Evolutionary conservation across 2,797 vertebrate genomes (phyloP).

Genomic region (Okamejei kenojei): DNA sequence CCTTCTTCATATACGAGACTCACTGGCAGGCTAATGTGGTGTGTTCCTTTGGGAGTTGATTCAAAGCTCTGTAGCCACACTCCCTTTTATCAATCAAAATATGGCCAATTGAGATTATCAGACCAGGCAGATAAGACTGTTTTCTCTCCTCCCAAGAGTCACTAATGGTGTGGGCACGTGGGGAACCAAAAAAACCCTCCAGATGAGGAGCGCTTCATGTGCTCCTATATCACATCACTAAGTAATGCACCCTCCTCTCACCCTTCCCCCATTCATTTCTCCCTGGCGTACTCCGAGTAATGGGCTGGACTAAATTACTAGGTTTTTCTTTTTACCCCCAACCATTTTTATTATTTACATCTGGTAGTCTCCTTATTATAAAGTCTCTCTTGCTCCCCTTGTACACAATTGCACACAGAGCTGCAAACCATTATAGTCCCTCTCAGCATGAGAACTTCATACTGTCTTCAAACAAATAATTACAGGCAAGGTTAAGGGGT

Average conservation of each 20-base stretch:
- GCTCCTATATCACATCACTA: conserved; percentile 51
- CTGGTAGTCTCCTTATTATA: conserved; percentile 83
- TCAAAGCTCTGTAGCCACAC: conserved; percentile 56
- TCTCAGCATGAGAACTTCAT: conserved; percentile 90
- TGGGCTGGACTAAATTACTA: conserved; percentile 50
- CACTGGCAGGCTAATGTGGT: conserved; percentile 30
- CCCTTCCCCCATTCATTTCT: conserved; percentile 48
- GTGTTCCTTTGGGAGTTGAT: conserved; percentile 48
- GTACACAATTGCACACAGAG: conserved; percentile 57
- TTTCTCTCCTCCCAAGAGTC: conserved; percentile 73
- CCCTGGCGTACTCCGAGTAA: conserved; percentile 52
- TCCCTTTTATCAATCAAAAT: conserved; percentile 75
- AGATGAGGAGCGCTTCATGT: conserved; percentile 57
- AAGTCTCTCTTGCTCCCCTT: conserved; percentile 62
- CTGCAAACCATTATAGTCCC: conserved; percentile 71
- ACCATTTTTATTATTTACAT: conserved; percentile 89
- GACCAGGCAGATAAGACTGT: conserved; percentile 72
- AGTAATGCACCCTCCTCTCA: conserved; percentile 45
- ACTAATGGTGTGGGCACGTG: conserved; percentile 80
- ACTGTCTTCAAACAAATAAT: conserved; percentile 99
- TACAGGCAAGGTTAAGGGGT: conserved; percentile 94
- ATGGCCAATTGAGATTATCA: conserved; percentile 83
- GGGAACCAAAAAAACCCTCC: conserved; percentile 64
- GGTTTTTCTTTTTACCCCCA: conserved; percentile 55
- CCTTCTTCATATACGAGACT: conserved; percentile 8